Base-by-base conservation (phyloP, 2,113 vertebrate species). In the Thinocorus orbignyianus region DNA sequence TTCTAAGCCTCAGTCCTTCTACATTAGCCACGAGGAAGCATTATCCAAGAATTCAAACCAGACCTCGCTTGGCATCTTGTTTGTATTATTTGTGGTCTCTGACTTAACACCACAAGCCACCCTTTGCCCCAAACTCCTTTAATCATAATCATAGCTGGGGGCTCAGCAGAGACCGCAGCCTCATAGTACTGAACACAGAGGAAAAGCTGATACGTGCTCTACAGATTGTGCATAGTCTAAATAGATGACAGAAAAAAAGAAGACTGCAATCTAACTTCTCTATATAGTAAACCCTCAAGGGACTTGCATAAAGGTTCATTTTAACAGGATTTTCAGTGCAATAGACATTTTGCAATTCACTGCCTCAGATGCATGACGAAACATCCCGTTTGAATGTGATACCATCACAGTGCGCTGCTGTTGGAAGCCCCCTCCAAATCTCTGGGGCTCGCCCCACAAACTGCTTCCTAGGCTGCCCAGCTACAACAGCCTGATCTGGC, bases 81-180 rank as follows among this genome's bases (percentile, higher is more conserved):
- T 95, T 85, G 72, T 79, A 44, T 92, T 97, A 76, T 88, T 89
- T 95, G 91, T 57, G 93, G 91, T 93, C 70, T 92, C 92, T 89
- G 83, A 70, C 52, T 92, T 84, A 84, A 89, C 88, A 96, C 86
- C 65, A 87, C 77, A 91, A 95, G 80, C 77, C 72, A 95, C 28
- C 16, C 83, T 79, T 93, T 94, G 73, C 78, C 81, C 86, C 72
- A 81, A 23, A 90, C 37, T 81, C 48, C 69, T 95, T 94, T 86
- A 93, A 95, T 92, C 76, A 94, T 52, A 81, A 5, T 17, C 69
- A 60, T 68, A 93, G 69, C 72, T 46, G 37, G 90, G n/a, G 72
- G 52, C 65, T 92, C 48, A 60, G 69, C 61, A 57, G 57, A 78
- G 93, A 74, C 57, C 76, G 57, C 28, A 83, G n/a, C 69, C 49